Evolutionary conservation across 2,113 vertebrate species (phyloP), one percentile per base, ranked within the genome.

Genomic region (Anhinga anhinga): DNA sequence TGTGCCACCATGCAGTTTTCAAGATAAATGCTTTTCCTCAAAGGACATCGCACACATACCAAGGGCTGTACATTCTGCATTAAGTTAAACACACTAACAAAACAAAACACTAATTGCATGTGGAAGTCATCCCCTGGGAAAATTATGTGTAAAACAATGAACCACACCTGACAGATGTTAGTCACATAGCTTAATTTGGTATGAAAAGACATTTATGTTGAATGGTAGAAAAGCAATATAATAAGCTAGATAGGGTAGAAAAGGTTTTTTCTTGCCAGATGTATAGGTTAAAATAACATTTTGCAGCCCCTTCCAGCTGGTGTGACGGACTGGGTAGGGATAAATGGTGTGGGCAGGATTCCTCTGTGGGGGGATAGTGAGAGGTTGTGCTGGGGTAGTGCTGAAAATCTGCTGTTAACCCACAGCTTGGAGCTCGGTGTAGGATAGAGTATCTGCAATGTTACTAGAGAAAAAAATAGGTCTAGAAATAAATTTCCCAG

Each of bases 1-100:
- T 89, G 50, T 93, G 78, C 74, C 61, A 85, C 55, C 0, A 0
- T 62, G 58, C 86, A 88, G 71, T 55, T 96, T 67, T 87, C 40
- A 27, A 81, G 90, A 93, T 18, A 86, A 94, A 88, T 90, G 70
- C 42, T 82, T 85, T 92, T 72, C 47, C 73, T 90, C 81, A 80
- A 73, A 96, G 84, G 91, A 78, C 73, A 90, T 34, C 1, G 1
- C 59, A 44, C n/a, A 30, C 21, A 18, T 70, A 67, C n/a, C 42
- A 58, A 81, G 38, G 70, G 49, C 66, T 91, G 53, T 29, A 63
- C 53, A 34, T 23, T 47, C 63, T 83, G 27, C 29, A n/a, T 50
- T 89, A 40, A 44, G 22, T 91, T 80, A 89, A 93, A 72, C 50
- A 90, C n/a, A 44, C 26, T 26, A 81, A 79, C 38, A 86, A 77